Conservation (phyloP, 2,888 invertebrate genomes). For the Stenodema calcarata region DNA sequence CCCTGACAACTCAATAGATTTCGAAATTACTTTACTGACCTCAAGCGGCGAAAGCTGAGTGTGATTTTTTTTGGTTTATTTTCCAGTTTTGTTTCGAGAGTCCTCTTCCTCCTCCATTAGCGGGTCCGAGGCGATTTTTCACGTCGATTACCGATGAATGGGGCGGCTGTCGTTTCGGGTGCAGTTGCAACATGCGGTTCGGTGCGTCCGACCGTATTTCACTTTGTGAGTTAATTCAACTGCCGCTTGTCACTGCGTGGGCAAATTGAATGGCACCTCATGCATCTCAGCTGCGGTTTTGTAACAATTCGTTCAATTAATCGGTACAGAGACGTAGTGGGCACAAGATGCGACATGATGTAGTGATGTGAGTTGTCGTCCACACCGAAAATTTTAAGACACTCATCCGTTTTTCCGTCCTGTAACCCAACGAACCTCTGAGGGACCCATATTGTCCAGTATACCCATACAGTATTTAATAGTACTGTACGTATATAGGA, state of each 20-base stretch:
- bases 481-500: too few relatives aligned
- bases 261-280: not conserved
- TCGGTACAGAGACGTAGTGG: too few relatives aligned
- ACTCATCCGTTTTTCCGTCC: too few relatives aligned
- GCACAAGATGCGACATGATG: too few relatives aligned
- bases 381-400: too few relatives aligned
- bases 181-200: not conserved
- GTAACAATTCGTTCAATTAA: too few relatives aligned
- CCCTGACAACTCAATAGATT: constrained; percentile 14
- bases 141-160: not conserved
- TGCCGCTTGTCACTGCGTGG: not conserved
- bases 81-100: not conserved
- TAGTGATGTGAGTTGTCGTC: too few relatives aligned
- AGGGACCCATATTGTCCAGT: too few relatives aligned
- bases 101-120: not conserved
- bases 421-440: too few relatives aligned
- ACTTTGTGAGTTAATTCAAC: not conserved
- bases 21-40: constrained; percentile 10
- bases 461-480: too few relatives aligned
- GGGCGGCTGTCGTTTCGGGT: not conserved
- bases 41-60: not conserved
- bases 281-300: not conserved
- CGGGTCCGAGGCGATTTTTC: not conserved
- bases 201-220: not conserved
- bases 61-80: not conserved